phyloP scores from a whole-genome alignment of 2,888 invertebrate species.

The Apamea monoglypha region DNA sequence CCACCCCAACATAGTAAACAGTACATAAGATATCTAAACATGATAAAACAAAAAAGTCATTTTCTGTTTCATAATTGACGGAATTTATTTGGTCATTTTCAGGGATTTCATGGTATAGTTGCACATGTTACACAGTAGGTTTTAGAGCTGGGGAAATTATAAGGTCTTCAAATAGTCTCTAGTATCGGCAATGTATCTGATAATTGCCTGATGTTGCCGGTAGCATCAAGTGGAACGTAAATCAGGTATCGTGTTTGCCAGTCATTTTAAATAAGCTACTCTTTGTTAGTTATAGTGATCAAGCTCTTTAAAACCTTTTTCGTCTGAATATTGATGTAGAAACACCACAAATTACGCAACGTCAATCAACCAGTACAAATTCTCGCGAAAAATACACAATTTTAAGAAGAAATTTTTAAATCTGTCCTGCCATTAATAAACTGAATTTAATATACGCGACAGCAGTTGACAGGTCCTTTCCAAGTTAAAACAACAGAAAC shows the following conservation, averaged over 20 bases:
- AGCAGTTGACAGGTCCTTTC: slow-evolving; percentile 33
- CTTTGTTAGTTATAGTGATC: not conserved
- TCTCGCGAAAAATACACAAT: not conserved
- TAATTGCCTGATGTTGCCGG: not conserved
- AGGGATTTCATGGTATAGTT: not conserved
- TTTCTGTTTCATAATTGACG: not conserved
- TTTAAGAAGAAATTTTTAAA: not conserved
- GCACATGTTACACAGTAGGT: not conserved
- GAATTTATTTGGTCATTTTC: not conserved
- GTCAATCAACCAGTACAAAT: not conserved
- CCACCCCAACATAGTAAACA: too few relatives aligned
- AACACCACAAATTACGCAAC: not conserved
- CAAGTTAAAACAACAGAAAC: slow-evolving; percentile 62
- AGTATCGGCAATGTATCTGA: not conserved
- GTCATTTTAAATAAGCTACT: not conserved
- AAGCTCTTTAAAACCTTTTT: not conserved
- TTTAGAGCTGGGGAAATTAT: not conserved
- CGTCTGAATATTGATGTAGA: not conserved
- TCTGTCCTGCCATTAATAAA: slow-evolving; percentile 13
- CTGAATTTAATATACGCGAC: slow-evolving; percentile 33
- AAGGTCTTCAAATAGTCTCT: not conserved
- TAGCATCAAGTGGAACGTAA: not conserved
- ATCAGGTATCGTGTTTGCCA: not conserved
- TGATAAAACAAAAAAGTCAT: too few relatives aligned
- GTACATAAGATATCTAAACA: too few relatives aligned